These are phyloP conservation scores for Thymallus thymallus DNA, from an alignment of 2,113 vertebrate species.

Conservation along the genomic window DNA sequence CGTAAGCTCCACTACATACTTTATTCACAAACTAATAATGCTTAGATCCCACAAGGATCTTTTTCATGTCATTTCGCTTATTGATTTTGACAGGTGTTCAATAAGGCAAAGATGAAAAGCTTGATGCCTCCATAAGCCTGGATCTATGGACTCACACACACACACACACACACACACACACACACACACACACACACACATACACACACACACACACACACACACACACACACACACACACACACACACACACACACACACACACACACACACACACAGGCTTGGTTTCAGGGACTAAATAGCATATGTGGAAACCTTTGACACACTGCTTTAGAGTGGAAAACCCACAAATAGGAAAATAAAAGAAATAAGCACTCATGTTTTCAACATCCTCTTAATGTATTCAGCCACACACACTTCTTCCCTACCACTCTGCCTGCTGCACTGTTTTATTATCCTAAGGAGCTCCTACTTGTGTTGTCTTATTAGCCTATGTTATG, in stretches of 20 bases:
- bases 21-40: too few species aligned
- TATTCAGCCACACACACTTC: conserved; percentile 36
- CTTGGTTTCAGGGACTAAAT: conserved; percentile 23
- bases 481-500: conserved; percentile 49
- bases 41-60: too few species aligned
- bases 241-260: too few species aligned
- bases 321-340: conserved; percentile 4
- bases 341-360: not conserved
- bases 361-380: not conserved
- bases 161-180: too few species aligned
- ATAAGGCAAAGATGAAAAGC: conserved; percentile 21
- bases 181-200: too few species aligned
- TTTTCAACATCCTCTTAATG: conserved; percentile 34
- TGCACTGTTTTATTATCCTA: conserved; percentile 31
- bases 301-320: too few species aligned
- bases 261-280: conserved; percentile 1
- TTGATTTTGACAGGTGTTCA: conserved; percentile 16
- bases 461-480: conserved; percentile 48
- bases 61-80: not conserved
- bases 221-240: not conserved
- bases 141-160: not conserved
- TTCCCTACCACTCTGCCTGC: conserved; percentile 19
- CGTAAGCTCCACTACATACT: too few species aligned
- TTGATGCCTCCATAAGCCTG: not conserved
- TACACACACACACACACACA: too few species aligned